A percentile compares a stretch with the other conserved stretches of the same genome.
These are phyloP conservation scores for Sylvilagus bachmani DNA, from an alignment of 2,113 vertebrate genomes.

Conservation along the genomic window DNA sequence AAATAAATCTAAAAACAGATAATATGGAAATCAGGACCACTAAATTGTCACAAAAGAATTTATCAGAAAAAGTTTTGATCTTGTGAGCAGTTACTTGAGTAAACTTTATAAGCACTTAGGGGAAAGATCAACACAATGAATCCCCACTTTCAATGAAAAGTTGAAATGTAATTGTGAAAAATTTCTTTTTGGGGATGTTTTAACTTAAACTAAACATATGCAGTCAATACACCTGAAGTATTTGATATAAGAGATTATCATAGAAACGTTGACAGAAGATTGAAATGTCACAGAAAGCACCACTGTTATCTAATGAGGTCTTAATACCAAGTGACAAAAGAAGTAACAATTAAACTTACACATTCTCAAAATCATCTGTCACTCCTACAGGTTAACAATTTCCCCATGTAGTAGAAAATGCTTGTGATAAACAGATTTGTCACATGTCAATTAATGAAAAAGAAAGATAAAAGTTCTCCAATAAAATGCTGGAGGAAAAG, in stretches of 20 bases:
- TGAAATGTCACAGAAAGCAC: constrained; percentile 64
- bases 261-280: constrained; percentile 52
- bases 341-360: constrained; percentile 66
- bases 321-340: constrained; percentile 57
- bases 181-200: constrained; percentile 18
- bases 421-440: constrained; percentile 62
- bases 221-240: constrained; percentile 46
- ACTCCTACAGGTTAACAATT: constrained; percentile 61
- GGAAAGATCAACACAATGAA: constrained; percentile 1
- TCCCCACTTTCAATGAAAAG: not conserved
- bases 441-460: constrained; percentile 62
- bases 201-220: constrained; percentile 46
- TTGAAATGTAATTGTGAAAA: constrained; percentile 41
- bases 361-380: constrained; percentile 67
- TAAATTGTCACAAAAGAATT: constrained; percentile 25
- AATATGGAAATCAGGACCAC: not conserved
- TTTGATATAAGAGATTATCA: constrained; percentile 56
- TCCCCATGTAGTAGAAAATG: constrained; percentile 55
- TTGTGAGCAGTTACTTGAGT: not conserved
- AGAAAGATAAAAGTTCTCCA: constrained; percentile 53
- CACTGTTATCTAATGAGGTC: constrained; percentile 46
- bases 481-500: not conserved
- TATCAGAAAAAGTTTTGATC: constrained; percentile 34
- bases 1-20: too few relatives aligned
- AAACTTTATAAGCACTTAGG: not conserved